Conservation (phyloP, 2,888 invertebrate species). For the Frankliniella intonsa region DNA sequence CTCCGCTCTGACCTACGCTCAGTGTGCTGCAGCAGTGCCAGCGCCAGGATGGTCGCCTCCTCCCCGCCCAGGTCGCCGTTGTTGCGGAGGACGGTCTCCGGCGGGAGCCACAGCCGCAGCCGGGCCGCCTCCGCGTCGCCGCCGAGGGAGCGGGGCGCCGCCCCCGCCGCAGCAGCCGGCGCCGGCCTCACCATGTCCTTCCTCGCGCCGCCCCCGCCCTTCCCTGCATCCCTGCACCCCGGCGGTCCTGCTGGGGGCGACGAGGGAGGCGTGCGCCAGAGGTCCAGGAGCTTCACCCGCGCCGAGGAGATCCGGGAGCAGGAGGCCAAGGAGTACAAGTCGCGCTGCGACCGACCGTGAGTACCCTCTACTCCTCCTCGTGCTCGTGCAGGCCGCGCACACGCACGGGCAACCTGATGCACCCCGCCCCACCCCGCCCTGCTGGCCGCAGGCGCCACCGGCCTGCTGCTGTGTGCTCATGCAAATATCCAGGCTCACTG, state of each 20-base stretch:
- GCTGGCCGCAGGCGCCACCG: too few relatives aligned
- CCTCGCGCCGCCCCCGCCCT: constrained; percentile 6
- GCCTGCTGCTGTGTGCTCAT: too few relatives aligned
- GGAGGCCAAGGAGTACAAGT: constrained; percentile 16
- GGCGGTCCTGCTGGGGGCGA: background rate
- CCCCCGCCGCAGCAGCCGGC: background rate
- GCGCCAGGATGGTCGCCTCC: background rate
- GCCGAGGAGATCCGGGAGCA: constrained; percentile 5
- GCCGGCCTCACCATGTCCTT: constrained; percentile 8
- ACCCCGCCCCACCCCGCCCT: too few relatives aligned
- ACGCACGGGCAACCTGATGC: background rate
- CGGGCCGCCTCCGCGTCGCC: background rate
- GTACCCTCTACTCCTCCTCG: background rate
- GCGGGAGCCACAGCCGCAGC: background rate
- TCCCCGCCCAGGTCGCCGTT: background rate
- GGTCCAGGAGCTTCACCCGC: constrained; percentile 1
- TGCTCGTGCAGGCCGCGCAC: background rate
- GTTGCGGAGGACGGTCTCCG: background rate
- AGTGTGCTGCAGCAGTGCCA: too few relatives aligned
- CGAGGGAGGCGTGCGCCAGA: background rate
- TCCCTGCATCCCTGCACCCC: background rate
- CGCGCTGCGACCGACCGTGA: background rate
- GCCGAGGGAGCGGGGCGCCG: background rate
- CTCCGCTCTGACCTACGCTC: too few relatives aligned
- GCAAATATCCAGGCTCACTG: too few relatives aligned